These are phyloP conservation scores for Picathartes gymnocephalus DNA, from an alignment of 2,113 vertebrate genomes.

Conservation along the genomic window DNA sequence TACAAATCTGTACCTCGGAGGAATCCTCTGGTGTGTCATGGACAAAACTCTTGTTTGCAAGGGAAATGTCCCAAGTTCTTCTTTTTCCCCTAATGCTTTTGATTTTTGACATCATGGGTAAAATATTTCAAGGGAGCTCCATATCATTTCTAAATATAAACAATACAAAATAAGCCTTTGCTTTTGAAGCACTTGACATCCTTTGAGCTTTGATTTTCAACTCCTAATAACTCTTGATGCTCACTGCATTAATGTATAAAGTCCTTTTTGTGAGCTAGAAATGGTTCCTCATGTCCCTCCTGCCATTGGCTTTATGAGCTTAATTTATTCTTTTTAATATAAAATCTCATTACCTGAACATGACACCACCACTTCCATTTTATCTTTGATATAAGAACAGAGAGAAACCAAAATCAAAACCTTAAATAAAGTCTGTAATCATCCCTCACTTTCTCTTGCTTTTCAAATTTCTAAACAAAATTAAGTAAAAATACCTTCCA, in stretches of 20 bases:
- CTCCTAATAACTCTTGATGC: constrained; percentile 41
- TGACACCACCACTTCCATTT: constrained; percentile 74
- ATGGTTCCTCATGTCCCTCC: constrained; percentile 64
- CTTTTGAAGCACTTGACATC: constrained; percentile 61
- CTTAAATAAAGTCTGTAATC: constrained; percentile 84
- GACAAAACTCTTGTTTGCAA: constrained; percentile 59
- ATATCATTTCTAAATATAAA: constrained; percentile 56
- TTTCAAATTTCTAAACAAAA: constrained; percentile 83
- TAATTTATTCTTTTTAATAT: constrained; percentile 90
- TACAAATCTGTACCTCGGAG: constrained; percentile 47
- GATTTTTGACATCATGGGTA: constrained; percentile 61
- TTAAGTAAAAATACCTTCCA: constrained; percentile 71
- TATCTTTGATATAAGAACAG: constrained; percentile 87
- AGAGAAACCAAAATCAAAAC: constrained; percentile 86
- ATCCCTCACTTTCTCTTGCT: constrained; percentile 70
- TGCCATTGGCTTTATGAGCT: constrained; percentile 73
- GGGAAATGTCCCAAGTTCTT: constrained; percentile 25
- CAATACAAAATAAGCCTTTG: constrained; percentile 39
- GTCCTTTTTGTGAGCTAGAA: constrained; percentile 59
- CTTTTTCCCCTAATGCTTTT: constrained; percentile 45
- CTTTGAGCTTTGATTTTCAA: constrained; percentile 65
- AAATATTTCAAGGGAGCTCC: constrained; percentile 61
- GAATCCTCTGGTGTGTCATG: constrained; percentile 48
- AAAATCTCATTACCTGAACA: constrained; percentile 88
- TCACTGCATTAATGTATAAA: constrained; percentile 66